Evolutionary conservation across 1,140 invertebrate species (phyloP).

Genomic region (Cherax destructor): DNA sequence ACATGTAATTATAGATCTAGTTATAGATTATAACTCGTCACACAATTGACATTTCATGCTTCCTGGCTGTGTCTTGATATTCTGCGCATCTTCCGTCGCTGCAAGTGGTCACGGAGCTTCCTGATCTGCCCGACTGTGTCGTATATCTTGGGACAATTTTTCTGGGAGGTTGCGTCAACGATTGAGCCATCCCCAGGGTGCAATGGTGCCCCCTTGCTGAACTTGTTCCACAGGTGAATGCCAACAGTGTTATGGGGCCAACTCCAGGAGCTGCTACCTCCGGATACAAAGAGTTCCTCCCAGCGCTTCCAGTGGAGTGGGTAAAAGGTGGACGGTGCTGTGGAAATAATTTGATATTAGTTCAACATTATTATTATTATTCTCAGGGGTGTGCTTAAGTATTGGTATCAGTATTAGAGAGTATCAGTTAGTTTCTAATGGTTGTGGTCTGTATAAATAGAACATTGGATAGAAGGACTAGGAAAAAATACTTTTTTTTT

Average conservation of each 20-base stretch:
- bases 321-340: slow-evolving; percentile 34
- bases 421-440: no score
- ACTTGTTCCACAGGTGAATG: slow-evolving; percentile 42
- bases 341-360: background rate
- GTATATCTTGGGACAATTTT: slow-evolving; percentile 37
- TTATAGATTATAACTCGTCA: no score
- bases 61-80: background rate
- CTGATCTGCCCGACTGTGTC: slow-evolving; percentile 24
- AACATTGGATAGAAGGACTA: no score
- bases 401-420: no score
- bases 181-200: slow-evolving; percentile 29
- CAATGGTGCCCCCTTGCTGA: slow-evolving; percentile 20
- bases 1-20: no score
- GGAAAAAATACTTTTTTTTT: no score
- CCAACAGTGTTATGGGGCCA: slow-evolving; percentile 29
- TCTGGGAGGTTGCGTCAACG: background rate
- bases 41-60: background rate
- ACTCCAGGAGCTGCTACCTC: slow-evolving; percentile 11
- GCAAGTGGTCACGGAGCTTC: slow-evolving; percentile 31
- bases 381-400: no score
- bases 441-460: no score
- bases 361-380: no score
- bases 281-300: slow-evolving; percentile 20
- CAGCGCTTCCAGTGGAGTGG: slow-evolving; percentile 45
- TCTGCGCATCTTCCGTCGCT: slow-evolving; percentile 10